Evolutionary conservation across 2,797 vertebrate genomes (phyloP).

Genomic region (Microctenopoma lineatum): DNA sequence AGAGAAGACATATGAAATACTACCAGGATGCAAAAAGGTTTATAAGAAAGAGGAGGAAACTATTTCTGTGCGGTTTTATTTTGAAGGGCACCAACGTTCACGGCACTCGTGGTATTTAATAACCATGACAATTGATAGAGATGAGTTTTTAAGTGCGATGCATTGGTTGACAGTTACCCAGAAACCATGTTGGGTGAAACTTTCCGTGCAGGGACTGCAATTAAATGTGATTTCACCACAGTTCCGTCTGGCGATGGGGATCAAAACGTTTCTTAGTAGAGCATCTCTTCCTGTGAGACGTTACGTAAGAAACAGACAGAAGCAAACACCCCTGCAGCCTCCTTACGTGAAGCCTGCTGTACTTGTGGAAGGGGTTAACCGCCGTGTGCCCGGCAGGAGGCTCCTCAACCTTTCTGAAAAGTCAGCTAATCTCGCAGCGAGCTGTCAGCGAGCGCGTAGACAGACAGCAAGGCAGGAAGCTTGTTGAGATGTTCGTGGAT

Average conservation of each 20-base stretch:
- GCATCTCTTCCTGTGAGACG: not conserved
- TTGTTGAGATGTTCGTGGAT: constrained; percentile 36
- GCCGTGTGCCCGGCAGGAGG: constrained; percentile 11
- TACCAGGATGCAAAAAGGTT: constrained; percentile 5
- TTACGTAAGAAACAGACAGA: not conserved
- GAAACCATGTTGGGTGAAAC: constrained; percentile 14
- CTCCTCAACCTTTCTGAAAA: constrained; percentile 25
- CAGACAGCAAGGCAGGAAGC: constrained; percentile 24
- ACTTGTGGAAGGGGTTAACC: constrained; percentile 2
- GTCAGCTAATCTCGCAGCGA: constrained; percentile 24
- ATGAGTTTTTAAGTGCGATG: constrained; percentile 16
- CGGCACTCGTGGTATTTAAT: not conserved
- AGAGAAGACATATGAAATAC: too few relatives aligned
- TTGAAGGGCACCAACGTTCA: not conserved
- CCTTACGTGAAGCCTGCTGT: not conserved
- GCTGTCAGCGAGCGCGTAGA: constrained; percentile 44
- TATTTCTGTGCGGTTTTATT: not conserved
- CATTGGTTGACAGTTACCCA: constrained; percentile 22
- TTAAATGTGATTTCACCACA: constrained; percentile 31
- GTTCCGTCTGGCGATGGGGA: constrained; percentile 25
- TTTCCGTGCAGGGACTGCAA: constrained; percentile 24
- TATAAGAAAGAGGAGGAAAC: not conserved
- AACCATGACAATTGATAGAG: not conserved
- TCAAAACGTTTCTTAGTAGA: too few relatives aligned
- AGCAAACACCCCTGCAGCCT: not conserved